phyloP scores from a whole-genome alignment of 2,113 vertebrate species.

The Dunckerocampus dactyliophorus region DNA sequence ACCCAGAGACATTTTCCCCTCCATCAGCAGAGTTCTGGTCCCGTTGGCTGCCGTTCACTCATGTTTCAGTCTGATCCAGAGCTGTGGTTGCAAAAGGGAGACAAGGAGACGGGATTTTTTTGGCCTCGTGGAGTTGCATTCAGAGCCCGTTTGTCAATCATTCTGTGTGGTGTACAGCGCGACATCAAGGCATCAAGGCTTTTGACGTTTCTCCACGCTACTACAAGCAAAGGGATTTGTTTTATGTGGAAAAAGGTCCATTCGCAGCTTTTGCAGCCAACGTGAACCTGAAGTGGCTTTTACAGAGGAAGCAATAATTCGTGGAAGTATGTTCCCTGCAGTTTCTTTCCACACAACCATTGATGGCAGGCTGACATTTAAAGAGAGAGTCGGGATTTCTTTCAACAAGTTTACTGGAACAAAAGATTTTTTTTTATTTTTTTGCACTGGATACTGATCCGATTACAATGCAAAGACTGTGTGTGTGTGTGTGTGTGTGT shows the following conservation, averaged over 20 bases:
- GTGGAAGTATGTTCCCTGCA: slow-evolving; percentile 23
- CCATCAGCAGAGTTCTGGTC: slow-evolving; percentile 62
- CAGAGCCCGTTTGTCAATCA: slow-evolving; percentile 15
- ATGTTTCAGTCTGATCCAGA: slow-evolving; percentile 28
- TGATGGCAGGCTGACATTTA: not conserved
- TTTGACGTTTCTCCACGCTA: not conserved
- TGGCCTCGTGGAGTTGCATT: slow-evolving; percentile 16
- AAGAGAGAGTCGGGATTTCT: not conserved
- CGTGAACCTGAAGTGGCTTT: slow-evolving; percentile 20
- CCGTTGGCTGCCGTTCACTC: slow-evolving; percentile 33
- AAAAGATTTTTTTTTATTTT: slow-evolving; percentile 12
- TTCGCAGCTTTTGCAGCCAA: slow-evolving; percentile 11
- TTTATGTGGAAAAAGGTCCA: slow-evolving; percentile 10
- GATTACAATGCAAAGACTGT: slow-evolving; percentile 20
- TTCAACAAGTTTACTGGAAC: not conserved
- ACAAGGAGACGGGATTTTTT: slow-evolving; percentile 35
- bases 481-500: not conserved
- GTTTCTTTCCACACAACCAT: slow-evolving; percentile 12
- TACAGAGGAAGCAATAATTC: slow-evolving; percentile 33
- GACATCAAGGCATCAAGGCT: slow-evolving; percentile 10
- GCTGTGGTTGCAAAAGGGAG: slow-evolving; percentile 56
- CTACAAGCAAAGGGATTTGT: not conserved
- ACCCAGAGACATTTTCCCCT: slow-evolving; percentile 43
- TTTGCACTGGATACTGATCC: slow-evolving; percentile 8
- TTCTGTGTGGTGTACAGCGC: slow-evolving; percentile 8